Percentiles rank a stretch among this genome's conserved stretches.
Evolutionary conservation across 2,113 vertebrate genomes (phyloP).

Genomic region (Lathamus discolor): DNA sequence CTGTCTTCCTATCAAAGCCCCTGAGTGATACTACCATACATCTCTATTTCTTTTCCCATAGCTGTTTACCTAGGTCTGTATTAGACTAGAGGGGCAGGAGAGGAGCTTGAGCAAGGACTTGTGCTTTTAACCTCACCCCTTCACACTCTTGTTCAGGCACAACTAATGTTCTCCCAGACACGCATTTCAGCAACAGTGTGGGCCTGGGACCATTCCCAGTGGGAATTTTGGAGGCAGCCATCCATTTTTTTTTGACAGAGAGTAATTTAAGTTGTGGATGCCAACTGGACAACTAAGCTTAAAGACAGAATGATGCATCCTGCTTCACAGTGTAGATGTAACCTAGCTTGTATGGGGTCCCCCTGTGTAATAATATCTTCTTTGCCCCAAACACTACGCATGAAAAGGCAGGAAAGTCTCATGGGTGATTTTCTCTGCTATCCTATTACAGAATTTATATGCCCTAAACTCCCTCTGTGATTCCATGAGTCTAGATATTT

Average conservation of each 20-base stretch:
- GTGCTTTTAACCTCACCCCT: not conserved
- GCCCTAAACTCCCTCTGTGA: not conserved
- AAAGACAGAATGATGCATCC: not conserved
- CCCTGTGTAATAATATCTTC: not conserved
- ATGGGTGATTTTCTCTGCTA: not conserved
- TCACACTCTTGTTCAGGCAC: not conserved
- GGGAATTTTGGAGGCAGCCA: fast-evolving
- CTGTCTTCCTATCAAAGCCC: not conserved
- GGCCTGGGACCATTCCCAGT: not conserved
- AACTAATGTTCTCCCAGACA: not conserved
- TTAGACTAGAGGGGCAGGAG: not conserved
- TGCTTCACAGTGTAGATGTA: fast-evolving
- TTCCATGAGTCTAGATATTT: not conserved
- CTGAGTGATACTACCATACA: not conserved
- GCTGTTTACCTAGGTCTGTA: not conserved
- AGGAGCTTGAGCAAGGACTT: not conserved
- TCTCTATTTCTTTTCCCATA: not conserved
- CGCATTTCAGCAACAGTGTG: not conserved
- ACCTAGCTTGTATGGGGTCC: not conserved
- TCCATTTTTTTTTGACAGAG: not conserved
- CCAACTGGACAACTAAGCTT: not conserved
- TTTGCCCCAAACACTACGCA: not conserved
- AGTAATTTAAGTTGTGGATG: not conserved
- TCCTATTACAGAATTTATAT: not conserved
- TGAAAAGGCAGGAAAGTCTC: not conserved